These are phyloP conservation scores for Ditylenchus weischeri DNA, from an alignment of 2,888 invertebrate species.

Conservation along the genomic window DNA sequence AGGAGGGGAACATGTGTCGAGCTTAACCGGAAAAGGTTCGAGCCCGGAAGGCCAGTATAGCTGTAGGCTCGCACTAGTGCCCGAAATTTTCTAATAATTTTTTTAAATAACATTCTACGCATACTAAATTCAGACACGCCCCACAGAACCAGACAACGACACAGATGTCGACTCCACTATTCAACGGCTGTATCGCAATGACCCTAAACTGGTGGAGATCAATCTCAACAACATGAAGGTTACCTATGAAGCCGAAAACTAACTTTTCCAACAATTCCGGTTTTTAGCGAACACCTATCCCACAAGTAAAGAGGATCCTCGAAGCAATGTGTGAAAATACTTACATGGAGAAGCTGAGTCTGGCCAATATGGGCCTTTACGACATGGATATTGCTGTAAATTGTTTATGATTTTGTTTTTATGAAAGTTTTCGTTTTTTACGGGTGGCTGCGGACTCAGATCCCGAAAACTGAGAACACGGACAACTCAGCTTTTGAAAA, in stretches of 20 bases:
- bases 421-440: background rate
- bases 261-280: background rate
- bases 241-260: slow-evolving; percentile 34
- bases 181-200: slow-evolving; percentile 65
- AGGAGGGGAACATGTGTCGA: no score
- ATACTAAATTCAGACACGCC: slow-evolving; percentile 42
- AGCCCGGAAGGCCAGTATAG: no score
- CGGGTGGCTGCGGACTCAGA: no score
- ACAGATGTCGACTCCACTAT: slow-evolving; percentile 80
- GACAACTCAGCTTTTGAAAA: no score
- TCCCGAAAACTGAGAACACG: no score
- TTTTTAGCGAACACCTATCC: slow-evolving; percentile 56
- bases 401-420: background rate
- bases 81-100: no score
- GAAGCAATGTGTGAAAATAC: slow-evolving; percentile 84
- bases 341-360: slow-evolving; percentile 81
- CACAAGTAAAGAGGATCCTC: slow-evolving; percentile 74
- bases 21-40: no score
- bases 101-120: no score
- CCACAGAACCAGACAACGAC: slow-evolving; percentile 83
- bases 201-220: slow-evolving; percentile 80
- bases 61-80: no score
- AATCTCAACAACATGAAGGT: slow-evolving; percentile 99
- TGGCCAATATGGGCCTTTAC: slow-evolving; percentile 87
- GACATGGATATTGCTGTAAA: slow-evolving; percentile 75